Conservation (phyloP, 2,113 vertebrate genomes). For the Hipposideros armiger region DNA sequence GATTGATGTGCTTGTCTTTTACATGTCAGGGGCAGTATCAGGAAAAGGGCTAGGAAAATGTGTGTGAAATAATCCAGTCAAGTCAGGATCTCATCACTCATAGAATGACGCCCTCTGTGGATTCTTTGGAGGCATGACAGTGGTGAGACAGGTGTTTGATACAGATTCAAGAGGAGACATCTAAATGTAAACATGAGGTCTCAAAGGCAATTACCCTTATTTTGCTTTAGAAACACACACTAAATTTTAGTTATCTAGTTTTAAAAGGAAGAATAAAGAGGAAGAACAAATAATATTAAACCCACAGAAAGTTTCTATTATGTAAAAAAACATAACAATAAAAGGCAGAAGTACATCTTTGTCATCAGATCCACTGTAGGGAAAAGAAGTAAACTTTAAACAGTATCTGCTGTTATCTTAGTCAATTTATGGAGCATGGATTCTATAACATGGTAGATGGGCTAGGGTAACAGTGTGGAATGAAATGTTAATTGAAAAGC, state of each 20-base stretch:
- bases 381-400: constrained; percentile 59
- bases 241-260: constrained; percentile 42
- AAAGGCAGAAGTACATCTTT: constrained; percentile 25
- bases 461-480: constrained; percentile 19
- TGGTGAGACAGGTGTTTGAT: not conserved
- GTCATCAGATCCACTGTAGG: not conserved
- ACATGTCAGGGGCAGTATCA: too few relatives aligned
- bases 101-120: fast-evolving
- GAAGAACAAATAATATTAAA: constrained; percentile 29
- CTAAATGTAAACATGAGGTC: not conserved
- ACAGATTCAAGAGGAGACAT: not conserved
- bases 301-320: not conserved
- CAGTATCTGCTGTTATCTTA: constrained; percentile 58
- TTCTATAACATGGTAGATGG: constrained; percentile 52
- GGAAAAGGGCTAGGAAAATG: not conserved
- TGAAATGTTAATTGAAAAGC: constrained; percentile 69
- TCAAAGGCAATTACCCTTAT: not conserved
- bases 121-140: not conserved
- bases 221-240: constrained; percentile 15
- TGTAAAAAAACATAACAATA: constrained; percentile 28
- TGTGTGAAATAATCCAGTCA: not conserved
- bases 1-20: not conserved
- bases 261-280: constrained; percentile 30
- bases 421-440: constrained; percentile 58
- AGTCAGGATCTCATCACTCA: not conserved